Base-by-base conservation (phyloP, 2,888 invertebrate species). In the Leptinotarsa rubiginosa region DNA sequence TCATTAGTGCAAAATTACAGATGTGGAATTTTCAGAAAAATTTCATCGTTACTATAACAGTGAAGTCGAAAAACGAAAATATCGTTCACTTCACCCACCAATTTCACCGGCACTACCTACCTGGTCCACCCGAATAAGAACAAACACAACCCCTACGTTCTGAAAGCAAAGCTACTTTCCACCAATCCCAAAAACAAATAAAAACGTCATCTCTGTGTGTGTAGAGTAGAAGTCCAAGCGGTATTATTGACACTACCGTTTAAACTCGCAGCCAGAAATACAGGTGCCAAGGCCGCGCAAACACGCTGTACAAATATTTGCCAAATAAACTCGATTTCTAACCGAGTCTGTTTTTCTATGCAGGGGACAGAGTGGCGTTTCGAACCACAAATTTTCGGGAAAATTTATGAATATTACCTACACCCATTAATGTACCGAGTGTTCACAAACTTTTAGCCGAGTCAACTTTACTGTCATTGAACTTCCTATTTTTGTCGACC, bases 201-300 rank as follows among this genome's bases (percentile, higher is more conserved):
- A 71, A 47, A 64, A 54, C 59, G 56, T 62, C 65, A 71, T 71
- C 54, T 41, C 41, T 65, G 65, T 71, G 65, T 67, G 68, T 72
- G 47, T 52, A 66, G 50, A 50, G 66, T 70, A 62, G n/a, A 41
- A 62, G 31, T 62, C 62, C 67, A 64, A 70, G 56, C 65, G 65
- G 65, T 49, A 73, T 52, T 75, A 72, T 75, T 72, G 75, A 75
- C 72, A 72, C 31, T 56, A 25, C 65, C 52, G 54, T 65, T 31
- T 41, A 65, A 70, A 65, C 65, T 47, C n/a, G 67, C 70, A 65
- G 74, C 64, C 75, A 69, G 73, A 73, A 73, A 69, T 73, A 73
- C 75, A 75, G 75, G 75, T 75, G 75, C 75, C 75, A 75, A 75
- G 75, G 75, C 73, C 75, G 70, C 18, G 25, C 47, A 71, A 70